phyloP scores from a whole-genome alignment of 92 coral and sea anemone genomes.

The Heliopora coerulea region DNA sequence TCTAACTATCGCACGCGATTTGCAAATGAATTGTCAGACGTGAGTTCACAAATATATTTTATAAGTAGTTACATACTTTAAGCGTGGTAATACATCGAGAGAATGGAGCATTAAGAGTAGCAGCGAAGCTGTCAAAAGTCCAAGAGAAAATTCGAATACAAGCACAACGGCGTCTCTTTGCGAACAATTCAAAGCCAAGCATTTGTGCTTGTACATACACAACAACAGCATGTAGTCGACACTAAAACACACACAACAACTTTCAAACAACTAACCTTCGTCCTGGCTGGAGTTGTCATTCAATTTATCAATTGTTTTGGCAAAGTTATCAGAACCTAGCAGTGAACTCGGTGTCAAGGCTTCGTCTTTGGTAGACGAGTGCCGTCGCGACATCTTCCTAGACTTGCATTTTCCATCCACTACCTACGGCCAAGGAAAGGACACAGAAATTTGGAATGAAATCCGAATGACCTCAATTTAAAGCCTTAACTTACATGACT shows the following conservation, averaged over 20 bases:
- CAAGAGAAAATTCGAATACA: no score
- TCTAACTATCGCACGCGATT: no score
- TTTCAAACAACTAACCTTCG: slow-evolving; percentile 38
- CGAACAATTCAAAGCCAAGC: no score
- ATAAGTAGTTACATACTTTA: no score
- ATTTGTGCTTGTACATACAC: not conserved
- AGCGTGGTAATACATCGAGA: no score
- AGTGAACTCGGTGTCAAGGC: slow-evolving; percentile 49
- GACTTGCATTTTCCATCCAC: slow-evolving; percentile 90
- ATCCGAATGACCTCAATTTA: not conserved
- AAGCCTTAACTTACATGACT: slow-evolving; percentile 75
- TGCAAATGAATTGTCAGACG: no score
- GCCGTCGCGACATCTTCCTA: slow-evolving; percentile 70
- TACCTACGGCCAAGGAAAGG: slow-evolving; percentile 53
- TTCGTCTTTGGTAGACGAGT: slow-evolving; percentile 44
- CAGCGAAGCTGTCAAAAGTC: no score
- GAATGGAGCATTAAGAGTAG: no score
- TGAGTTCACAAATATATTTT: no score
- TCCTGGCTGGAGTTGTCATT: slow-evolving; percentile 30
- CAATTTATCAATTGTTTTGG: slow-evolving; percentile 20
- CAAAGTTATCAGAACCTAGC: slow-evolving; percentile 42
- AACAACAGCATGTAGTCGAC: not conserved
- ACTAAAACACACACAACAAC: slow-evolving; percentile 1
- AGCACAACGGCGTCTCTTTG: no score
- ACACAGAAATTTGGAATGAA: not conserved